These are phyloP conservation scores for Melanostoma scalare DNA, from an alignment of 2,888 invertebrate genomes.

Conservation along the genomic window DNA sequence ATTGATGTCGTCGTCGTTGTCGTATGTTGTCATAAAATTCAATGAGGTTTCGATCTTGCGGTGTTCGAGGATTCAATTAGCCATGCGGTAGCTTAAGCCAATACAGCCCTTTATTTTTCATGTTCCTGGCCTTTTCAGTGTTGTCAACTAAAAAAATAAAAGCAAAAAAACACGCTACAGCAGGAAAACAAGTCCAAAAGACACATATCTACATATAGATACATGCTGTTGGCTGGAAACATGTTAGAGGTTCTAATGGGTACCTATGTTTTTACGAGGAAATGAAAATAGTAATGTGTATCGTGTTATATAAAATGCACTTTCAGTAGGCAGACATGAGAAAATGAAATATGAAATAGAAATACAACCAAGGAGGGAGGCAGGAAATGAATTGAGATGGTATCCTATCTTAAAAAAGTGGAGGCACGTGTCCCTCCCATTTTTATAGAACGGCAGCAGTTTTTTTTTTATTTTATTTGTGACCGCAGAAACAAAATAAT, in stretches of 20 bases:
- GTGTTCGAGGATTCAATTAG: conserved; percentile 71
- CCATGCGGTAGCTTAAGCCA: conserved; percentile 53
- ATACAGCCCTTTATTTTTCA: background rate
- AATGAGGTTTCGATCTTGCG: conserved; percentile 69
- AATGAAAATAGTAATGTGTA: too few relatives aligned
- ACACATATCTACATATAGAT: too few relatives aligned
- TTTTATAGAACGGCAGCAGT: too few relatives aligned
- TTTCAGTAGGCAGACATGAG: too few relatives aligned
- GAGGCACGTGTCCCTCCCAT: too few relatives aligned
- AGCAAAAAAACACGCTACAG: background rate
- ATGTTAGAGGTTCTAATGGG: conserved; percentile 28
- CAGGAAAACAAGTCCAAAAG: conserved; percentile 21
- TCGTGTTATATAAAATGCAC: too few relatives aligned
- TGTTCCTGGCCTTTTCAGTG: conserved; percentile 16
- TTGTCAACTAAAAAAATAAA: conserved; percentile 19
- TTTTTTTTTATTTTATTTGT: too few relatives aligned
- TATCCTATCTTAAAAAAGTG: too few relatives aligned
- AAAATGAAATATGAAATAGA: too few relatives aligned
- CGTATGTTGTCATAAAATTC: conserved; percentile 65
- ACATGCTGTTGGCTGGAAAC: conserved; percentile 15
- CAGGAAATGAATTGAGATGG: too few relatives aligned
- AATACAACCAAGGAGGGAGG: too few relatives aligned
- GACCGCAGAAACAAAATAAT: too few relatives aligned
- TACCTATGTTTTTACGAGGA: background rate
- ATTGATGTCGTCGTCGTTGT: conserved; percentile 49